These are phyloP conservation scores for Thryonomys swinderianus DNA, from an alignment of 2,113 vertebrate species.

Conservation along the genomic window DNA sequence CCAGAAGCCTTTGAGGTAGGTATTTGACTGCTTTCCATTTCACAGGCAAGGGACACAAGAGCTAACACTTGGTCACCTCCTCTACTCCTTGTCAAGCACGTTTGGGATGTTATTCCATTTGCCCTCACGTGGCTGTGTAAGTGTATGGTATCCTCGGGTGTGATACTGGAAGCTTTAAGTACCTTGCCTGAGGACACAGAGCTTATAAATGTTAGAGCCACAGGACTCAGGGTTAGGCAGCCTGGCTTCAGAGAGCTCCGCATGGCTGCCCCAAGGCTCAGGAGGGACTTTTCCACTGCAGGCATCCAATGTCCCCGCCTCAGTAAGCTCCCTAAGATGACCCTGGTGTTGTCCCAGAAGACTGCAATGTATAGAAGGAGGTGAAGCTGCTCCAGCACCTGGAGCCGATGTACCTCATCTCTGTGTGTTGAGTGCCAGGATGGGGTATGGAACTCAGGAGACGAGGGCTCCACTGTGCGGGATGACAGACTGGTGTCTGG, in stretches of 20 bases:
- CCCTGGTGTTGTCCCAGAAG: not conserved
- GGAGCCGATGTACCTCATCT: fast-evolving
- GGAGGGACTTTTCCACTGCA: not conserved
- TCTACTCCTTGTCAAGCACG: too few relatives aligned
- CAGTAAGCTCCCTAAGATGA: not conserved
- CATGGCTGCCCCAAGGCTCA: not conserved
- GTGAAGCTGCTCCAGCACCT: too few relatives aligned
- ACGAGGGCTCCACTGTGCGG: not conserved
- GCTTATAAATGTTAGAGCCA: not conserved
- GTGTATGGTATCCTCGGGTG: not conserved
- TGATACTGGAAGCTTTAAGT: not conserved
- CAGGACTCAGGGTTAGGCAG: not conserved
- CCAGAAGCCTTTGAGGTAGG: not conserved
- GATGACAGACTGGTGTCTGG: not conserved
- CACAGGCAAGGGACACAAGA: not conserved
- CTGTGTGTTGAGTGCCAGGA: not conserved
- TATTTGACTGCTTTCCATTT: fast-evolving
- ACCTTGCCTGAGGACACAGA: not conserved
- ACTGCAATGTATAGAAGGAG: not conserved
- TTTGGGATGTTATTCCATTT: fast-evolving
- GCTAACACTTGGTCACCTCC: fast-evolving
- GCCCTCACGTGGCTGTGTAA: too few relatives aligned
- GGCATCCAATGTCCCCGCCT: fast-evolving
- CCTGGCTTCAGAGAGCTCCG: fast-evolving
- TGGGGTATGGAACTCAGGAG: not conserved